Conservation (phyloP, 53 echinoderm and acorn worm genomes). For the Astropecten irregularis region DNA sequence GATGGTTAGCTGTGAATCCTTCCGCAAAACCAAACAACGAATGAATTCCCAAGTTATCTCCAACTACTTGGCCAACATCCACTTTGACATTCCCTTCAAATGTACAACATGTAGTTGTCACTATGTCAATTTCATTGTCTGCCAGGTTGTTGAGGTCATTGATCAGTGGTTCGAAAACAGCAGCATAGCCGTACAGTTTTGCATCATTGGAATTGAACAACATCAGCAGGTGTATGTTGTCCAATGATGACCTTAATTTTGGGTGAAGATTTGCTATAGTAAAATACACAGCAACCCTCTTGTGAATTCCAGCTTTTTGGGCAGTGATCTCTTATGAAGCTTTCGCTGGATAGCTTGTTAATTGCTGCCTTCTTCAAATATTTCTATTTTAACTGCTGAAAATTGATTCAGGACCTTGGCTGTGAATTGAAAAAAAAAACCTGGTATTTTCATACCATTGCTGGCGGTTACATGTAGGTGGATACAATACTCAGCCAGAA, state of each 20-base stretch:
- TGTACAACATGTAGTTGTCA: constrained; percentile 12
- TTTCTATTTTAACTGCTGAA: too few relatives aligned
- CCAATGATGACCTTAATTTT: constrained; percentile 58
- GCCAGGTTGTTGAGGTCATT: constrained; percentile 37
- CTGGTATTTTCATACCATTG: too few relatives aligned
- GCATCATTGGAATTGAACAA: constrained; percentile 62
- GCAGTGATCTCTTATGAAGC: too few relatives aligned
- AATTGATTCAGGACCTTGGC: too few relatives aligned
- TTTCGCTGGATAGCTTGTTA: too few relatives aligned
- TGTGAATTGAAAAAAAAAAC: too few relatives aligned
- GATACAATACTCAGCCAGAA: too few relatives aligned
- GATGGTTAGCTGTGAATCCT: constrained; percentile 56
- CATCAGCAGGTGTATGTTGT: constrained; percentile 47
- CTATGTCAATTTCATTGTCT: constrained; percentile 22
- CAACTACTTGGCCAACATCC: constrained; percentile 31
- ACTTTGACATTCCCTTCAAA: constrained; percentile 19
- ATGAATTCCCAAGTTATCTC: constrained; percentile 62
- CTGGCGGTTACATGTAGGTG: too few relatives aligned
- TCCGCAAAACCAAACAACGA: constrained; percentile 54
- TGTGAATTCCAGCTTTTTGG: constrained; percentile 64
- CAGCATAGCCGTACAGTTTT: neutral
- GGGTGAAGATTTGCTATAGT: constrained; percentile 62
- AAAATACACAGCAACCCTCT: constrained; percentile 63
- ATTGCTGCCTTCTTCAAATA: too few relatives aligned
- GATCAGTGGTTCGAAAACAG: constrained; percentile 37